phyloP scores from a whole-genome alignment of 2,113 vertebrate species.

The Oryzias curvinotus region DNA sequence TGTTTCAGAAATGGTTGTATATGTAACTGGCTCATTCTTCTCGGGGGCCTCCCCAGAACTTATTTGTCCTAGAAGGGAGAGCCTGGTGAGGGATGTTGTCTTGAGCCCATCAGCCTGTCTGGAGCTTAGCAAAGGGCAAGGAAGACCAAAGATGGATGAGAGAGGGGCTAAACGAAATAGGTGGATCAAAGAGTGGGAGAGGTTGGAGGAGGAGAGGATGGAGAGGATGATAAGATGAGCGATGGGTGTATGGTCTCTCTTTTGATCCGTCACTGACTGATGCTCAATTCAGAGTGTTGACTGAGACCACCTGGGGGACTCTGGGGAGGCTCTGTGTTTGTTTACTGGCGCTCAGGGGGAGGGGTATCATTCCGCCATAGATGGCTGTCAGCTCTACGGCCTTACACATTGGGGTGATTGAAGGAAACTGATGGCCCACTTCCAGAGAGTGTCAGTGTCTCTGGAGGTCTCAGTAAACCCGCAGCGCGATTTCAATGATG shows the following conservation, averaged over 20 bases:
- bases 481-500: slow-evolving; percentile 54
- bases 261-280: slow-evolving; percentile 68
- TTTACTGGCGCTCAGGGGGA: slow-evolving; percentile 55
- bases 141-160: slow-evolving; percentile 58
- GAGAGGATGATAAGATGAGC: slow-evolving; percentile 44
- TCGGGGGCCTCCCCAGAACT: slow-evolving; percentile 34
- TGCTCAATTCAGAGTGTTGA: slow-evolving; percentile 64
- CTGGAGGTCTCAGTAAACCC: slow-evolving; percentile 25
- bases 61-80: slow-evolving; percentile 52
- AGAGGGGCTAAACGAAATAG: slow-evolving; percentile 37
- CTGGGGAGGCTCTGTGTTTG: slow-evolving; percentile 57
- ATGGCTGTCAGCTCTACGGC: slow-evolving; percentile 54
- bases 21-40: slow-evolving; percentile 49
- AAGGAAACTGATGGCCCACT: slow-evolving; percentile 62
- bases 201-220: slow-evolving; percentile 16
- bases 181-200: slow-evolving; percentile 42
- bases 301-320: slow-evolving; percentile 67
- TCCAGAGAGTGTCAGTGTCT: slow-evolving; percentile 71
- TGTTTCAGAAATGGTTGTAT: slow-evolving; percentile 12
- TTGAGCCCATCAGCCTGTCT: slow-evolving; percentile 22
- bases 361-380: slow-evolving; percentile 44
- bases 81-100: slow-evolving; percentile 51
- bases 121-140: slow-evolving; percentile 22
- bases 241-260: slow-evolving; percentile 48
- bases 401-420: slow-evolving; percentile 64